Conservation (phyloP, 2,888 invertebrate species). For the Noctua comes region DNA sequence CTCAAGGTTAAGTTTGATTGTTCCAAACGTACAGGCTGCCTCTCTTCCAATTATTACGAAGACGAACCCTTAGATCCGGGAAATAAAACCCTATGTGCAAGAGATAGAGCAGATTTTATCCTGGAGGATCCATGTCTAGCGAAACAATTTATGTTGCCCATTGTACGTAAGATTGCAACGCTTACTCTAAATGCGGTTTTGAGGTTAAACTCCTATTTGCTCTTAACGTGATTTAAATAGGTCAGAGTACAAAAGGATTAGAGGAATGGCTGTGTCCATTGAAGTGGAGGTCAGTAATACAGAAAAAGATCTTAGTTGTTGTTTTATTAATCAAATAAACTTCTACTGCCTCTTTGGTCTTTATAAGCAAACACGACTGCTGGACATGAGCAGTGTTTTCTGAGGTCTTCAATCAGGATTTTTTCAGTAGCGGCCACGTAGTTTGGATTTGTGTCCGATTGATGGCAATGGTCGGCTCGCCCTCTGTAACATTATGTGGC, state of each 20-base stretch:
- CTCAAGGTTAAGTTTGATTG: slow-evolving; percentile 87
- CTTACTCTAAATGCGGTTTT: slow-evolving; percentile 80
- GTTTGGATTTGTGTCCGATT: neutral
- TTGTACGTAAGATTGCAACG: slow-evolving; percentile 70
- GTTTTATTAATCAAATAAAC: neutral
- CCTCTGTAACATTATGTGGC: neutral
- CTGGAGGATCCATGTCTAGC: slow-evolving; percentile 25
- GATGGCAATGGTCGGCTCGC: neutral
- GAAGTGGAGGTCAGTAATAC: slow-evolving; percentile 62
- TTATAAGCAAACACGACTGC: neutral
- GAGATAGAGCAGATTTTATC: slow-evolving; percentile 49
- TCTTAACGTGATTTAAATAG: slow-evolving; percentile 83
- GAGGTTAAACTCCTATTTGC: slow-evolving; percentile 81
- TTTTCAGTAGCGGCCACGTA: neutral
- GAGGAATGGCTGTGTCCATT: slow-evolving; percentile 70
- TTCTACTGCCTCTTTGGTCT: neutral
- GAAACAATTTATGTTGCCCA: slow-evolving; percentile 64
- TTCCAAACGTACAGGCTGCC: slow-evolving; percentile 72
- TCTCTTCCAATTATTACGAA: slow-evolving; percentile 67
- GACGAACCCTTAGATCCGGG: slow-evolving; percentile 35
- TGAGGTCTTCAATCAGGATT: neutral
- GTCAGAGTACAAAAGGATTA: slow-evolving; percentile 81
- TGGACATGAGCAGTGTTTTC: neutral
- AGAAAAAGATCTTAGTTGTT: neutral
- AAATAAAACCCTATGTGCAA: slow-evolving; percentile 48